Evolutionary conservation across 2,113 vertebrate genomes (phyloP), one percentile per base, ranked within the genome.

Genomic region (Dasyurus viverrinus): DNA sequence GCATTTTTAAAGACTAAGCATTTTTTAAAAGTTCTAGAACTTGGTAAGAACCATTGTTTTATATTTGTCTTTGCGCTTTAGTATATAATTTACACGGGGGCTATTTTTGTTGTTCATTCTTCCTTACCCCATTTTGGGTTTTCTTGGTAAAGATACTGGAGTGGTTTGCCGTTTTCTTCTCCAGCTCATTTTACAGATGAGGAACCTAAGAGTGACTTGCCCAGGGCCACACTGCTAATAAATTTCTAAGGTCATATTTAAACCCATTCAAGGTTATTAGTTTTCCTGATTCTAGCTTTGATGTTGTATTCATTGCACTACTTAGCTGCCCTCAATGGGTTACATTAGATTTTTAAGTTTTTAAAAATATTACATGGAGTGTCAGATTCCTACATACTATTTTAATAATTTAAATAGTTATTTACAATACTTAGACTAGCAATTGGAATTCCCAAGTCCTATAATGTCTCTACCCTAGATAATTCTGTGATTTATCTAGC

Each of bases 391-490:
- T 0, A 2, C 93, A 89, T 50, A 36, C 6, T 89, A 95, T 97
- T 97, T 98, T 93, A 97, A 97, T 96, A 98, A 96, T 97, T 91
- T 53, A 97, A 89, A 92, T 93, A 89, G 94, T 92, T 92, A 97
- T 96, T 97, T 95, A 91, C 30, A 24, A 11, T 91, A n/a, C 94
- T 95, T 93, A 95, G 93, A 76, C 6, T 30, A 91, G 89, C 52
- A 96, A 95, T 52, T 1, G 0, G 94, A 93, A 96, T 93, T 97
- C 94, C 95, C 91, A 48, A 96, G 16, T 25, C 53, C 8, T 0
- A 8, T 47, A 89, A 97, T 93, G 95, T 95, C 96, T 97, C 89
- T 97, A 46, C 42, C 53, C 90, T 27, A 94, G 54, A 94, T 96
- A 93, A 95, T 89, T 55, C 24, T 8, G 23, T 55, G 24, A 55